Percentiles rank a stretch among this genome's conserved stretches.
phyloP scores from a whole-genome alignment of 2,888 invertebrate species.

The Drosophila phalerata region DNA sequence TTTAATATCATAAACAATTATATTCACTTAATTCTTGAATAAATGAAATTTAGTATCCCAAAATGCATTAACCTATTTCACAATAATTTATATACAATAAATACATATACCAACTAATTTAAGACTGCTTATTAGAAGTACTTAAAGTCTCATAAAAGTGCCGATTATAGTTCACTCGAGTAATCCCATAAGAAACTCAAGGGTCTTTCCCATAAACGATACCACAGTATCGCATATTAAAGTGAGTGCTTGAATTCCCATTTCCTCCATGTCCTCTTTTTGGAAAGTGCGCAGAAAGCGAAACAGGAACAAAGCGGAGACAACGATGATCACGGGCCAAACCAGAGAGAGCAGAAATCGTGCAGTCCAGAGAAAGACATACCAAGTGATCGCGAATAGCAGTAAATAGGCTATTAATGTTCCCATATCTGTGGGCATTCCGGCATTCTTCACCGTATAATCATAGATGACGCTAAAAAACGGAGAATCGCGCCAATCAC shows the following conservation, averaged over 20 bases:
- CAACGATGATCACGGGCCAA: conserved; percentile 71
- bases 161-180: background rate
- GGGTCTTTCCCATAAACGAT: background rate
- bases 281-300: conserved; percentile 23
- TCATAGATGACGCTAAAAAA: conserved; percentile 56
- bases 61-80: background rate
- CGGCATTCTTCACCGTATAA: conserved; percentile 67
- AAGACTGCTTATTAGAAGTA: conserved; percentile 1
- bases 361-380: conserved; percentile 59
- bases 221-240: conserved; percentile 10
- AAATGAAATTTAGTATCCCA: conserved; percentile 1
- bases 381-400: conserved; percentile 74
- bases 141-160: background rate
- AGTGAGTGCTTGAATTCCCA: background rate
- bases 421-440: conserved; percentile 60
- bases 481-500: conserved; percentile 44
- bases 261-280: conserved; percentile 22
- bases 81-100: background rate
- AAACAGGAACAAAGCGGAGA: conserved; percentile 54
- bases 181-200: conserved; percentile 10
- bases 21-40: conserved; percentile 5
- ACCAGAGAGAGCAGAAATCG: conserved; percentile 72
- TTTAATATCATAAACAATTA: too few relatives aligned
- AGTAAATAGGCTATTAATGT: conserved; percentile 67
- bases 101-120: conserved; percentile 13